A percentile compares a stretch with the other conserved stretches of the same genome.
Evolutionary conservation across 2,888 invertebrate species (phyloP).

Genomic region (Amphiduros pacificus): DNA sequence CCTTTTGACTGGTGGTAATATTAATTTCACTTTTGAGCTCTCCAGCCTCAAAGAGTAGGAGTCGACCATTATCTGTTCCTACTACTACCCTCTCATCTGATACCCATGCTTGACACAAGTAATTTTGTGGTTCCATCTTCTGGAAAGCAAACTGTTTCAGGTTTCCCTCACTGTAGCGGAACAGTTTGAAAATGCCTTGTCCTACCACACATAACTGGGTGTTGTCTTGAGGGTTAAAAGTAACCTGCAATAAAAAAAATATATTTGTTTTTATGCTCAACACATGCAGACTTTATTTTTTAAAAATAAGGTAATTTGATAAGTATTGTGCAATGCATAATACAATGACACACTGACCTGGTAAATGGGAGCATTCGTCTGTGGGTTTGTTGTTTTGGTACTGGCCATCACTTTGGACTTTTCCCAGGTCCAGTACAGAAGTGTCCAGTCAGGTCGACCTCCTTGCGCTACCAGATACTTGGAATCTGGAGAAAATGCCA

Average conservation of each 20-base stretch:
- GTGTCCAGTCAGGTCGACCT: slow-evolving; percentile 80
- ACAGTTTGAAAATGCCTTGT: slow-evolving; percentile 71
- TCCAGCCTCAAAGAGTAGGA: slow-evolving; percentile 82
- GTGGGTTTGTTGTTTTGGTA: slow-evolving; percentile 66
- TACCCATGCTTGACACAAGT: slow-evolving; percentile 80
- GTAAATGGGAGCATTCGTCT: slow-evolving; percentile 66
- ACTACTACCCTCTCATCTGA: slow-evolving; percentile 80
- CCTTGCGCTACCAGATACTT: slow-evolving; percentile 79
- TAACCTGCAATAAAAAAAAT: slow-evolving; percentile 64
- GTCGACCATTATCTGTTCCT: slow-evolving; percentile 75
- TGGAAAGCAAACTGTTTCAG: slow-evolving; percentile 84
- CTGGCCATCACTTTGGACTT: slow-evolving; percentile 75
- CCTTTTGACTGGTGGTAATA: slow-evolving; percentile 27
- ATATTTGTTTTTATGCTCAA: too few species aligned
- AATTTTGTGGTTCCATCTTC: slow-evolving; percentile 76
- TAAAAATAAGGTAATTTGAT: too few species aligned
- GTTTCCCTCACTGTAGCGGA: slow-evolving; percentile 76
- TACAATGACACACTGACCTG: slow-evolving; percentile 58
- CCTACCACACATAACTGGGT: slow-evolving; percentile 73
- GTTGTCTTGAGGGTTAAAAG: slow-evolving; percentile 77
- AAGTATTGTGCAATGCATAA: too few species aligned
- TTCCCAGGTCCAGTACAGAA: slow-evolving; percentile 67
- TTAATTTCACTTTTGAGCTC: slow-evolving; percentile 67
- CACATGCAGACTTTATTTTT: too few species aligned
- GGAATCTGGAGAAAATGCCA: slow-evolving; percentile 81